Conservation (phyloP, 2,797 vertebrate genomes). For the Lacerta viridis region DNA sequence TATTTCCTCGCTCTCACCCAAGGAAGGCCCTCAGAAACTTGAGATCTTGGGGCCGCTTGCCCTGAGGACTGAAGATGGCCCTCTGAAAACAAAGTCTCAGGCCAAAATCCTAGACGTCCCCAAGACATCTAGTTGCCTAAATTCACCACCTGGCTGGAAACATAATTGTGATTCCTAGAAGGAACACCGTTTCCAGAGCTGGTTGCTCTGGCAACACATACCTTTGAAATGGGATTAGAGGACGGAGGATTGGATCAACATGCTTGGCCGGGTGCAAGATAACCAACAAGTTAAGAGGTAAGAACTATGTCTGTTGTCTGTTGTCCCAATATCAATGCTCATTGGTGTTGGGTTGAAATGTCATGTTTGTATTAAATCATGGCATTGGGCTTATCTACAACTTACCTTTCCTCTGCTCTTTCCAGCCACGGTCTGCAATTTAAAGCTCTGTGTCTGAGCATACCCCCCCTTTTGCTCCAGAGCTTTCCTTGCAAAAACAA, state of each 20-base stretch:
- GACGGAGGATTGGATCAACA: background rate
- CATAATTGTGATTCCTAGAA: background rate
- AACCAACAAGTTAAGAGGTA: background rate
- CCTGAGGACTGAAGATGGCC: background rate
- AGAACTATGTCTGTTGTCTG: background rate
- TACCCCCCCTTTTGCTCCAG: too few relatives aligned
- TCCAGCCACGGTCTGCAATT: too few relatives aligned
- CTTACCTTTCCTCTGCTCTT: too few relatives aligned
- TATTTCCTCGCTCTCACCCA: background rate
- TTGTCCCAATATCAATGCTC: background rate
- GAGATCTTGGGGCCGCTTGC: background rate
- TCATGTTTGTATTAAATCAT: background rate
- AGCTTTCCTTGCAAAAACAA: too few relatives aligned
- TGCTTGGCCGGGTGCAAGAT: background rate
- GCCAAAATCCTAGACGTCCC: background rate
- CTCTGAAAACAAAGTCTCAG: background rate
- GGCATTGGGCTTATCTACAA: too few relatives aligned
- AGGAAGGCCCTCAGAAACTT: background rate
- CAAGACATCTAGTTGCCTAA: background rate
- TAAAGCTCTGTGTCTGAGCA: too few relatives aligned
- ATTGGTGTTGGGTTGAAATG: background rate
- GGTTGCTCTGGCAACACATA: background rate
- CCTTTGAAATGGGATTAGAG: conserved; percentile 13
- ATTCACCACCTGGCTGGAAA: background rate
- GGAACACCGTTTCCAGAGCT: background rate